phyloP scores from a whole-genome alignment of 2,797 vertebrate species.

The Psittacula echo region DNA sequence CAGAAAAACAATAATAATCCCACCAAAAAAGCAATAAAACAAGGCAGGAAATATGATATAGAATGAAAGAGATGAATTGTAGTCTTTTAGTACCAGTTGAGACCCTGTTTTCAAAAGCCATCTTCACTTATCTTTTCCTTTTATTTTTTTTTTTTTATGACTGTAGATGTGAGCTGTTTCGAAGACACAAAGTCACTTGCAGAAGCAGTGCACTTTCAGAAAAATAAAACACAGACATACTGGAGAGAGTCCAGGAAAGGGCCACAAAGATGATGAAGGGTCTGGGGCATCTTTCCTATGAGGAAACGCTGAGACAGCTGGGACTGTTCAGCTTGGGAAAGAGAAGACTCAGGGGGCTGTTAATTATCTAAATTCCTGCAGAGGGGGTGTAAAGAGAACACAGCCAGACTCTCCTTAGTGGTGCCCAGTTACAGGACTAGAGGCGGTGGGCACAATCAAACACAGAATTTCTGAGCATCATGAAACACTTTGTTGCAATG shows the following conservation, averaged over 20 bases:
- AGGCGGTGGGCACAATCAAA: neutral
- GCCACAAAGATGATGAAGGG: neutral
- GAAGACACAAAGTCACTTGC: neutral
- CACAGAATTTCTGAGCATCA: neutral
- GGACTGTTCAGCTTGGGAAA: neutral
- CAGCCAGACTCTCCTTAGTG: neutral
- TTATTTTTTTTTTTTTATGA: neutral
- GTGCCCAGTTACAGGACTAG: neutral
- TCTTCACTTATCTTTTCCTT: neutral
- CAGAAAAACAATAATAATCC: neutral
- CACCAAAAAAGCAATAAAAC: neutral
- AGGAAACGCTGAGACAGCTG: neutral
- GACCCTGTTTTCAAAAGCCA: neutral
- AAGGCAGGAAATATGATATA: neutral
- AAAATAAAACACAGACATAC: neutral
- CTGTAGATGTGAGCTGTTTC: neutral
- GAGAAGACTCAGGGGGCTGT: accelerated
- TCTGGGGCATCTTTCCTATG: neutral
- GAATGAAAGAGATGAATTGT: neutral
- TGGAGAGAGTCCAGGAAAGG: neutral
- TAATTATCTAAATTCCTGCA: neutral
- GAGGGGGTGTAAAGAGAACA: neutral
- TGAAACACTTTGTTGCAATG: neutral
- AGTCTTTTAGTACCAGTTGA: neutral
- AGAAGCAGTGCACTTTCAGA: neutral